These are phyloP conservation scores for Troides aeacus DNA, from an alignment of 2,888 invertebrate species.

Conservation along the genomic window DNA sequence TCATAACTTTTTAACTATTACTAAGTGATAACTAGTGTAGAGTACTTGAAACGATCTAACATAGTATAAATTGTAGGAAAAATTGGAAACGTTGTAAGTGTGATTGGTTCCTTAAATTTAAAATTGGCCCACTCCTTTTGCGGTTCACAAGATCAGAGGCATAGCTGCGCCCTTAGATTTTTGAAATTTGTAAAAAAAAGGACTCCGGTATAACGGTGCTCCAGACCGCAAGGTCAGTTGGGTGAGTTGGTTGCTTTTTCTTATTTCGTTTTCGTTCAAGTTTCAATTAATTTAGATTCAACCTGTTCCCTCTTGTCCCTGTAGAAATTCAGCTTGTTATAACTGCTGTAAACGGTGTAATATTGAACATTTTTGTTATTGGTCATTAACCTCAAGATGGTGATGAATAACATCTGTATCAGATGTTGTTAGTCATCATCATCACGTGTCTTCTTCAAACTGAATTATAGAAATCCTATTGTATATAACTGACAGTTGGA, in stretches of 20 bases:
- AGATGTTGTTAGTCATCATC: too few relatives aligned
- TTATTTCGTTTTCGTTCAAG: conserved; percentile 38
- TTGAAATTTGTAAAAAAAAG: conserved; percentile 48
- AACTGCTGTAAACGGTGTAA: too few relatives aligned
- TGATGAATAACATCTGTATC: too few relatives aligned
- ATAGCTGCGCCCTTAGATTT: conserved; percentile 67
- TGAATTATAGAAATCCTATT: too few relatives aligned
- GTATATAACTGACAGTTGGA: too few relatives aligned
- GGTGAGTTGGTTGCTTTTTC: conserved; percentile 54
- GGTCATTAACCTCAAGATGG: too few relatives aligned
- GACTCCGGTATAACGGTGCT: conserved; percentile 58
- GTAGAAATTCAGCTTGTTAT: too few relatives aligned
- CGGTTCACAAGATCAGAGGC: conserved; percentile 71
- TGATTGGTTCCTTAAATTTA: conserved; percentile 41
- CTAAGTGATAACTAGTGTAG: too few relatives aligned
- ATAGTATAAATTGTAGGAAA: not conserved
- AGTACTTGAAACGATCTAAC: too few relatives aligned
- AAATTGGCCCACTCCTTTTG: conserved; percentile 67
- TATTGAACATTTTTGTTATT: too few relatives aligned
- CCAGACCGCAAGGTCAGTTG: conserved; percentile 64
- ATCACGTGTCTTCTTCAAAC: too few relatives aligned
- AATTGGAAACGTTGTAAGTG: not conserved
- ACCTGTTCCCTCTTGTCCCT: not conserved
- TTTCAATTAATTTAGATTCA: conserved; percentile 33
- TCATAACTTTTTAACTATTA: too few relatives aligned